Conservation (phyloP, 2,888 invertebrate genomes). For the Drosophila fungiperda region DNA sequence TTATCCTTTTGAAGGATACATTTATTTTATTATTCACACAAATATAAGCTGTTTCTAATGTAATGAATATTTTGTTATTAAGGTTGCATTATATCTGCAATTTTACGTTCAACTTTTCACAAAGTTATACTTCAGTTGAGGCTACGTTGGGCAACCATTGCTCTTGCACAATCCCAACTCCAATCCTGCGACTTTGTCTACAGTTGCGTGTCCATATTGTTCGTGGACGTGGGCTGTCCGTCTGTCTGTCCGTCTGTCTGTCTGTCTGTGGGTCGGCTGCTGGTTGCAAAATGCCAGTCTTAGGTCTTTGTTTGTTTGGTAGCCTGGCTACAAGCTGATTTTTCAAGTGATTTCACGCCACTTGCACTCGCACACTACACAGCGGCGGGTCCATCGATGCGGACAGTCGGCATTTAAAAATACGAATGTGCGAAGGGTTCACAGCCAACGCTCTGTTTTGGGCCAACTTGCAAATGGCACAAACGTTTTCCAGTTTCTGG, state of each 20-base stretch:
- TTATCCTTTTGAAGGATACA: neutral
- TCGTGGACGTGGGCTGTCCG: conserved; percentile 43
- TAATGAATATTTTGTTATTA: neutral
- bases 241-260: conserved; percentile 7
- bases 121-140: neutral
- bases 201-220: conserved; percentile 62
- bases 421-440: conserved; percentile 7
- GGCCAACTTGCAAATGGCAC: conserved; percentile 9
- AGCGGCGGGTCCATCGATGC: conserved; percentile 15
- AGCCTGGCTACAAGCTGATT: conserved; percentile 52
- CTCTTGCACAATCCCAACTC: conserved; percentile 45
- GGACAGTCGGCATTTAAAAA: neutral
- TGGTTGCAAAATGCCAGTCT: conserved; percentile 50
- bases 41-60: neutral
- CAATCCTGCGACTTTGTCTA: conserved; percentile 43
- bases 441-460: neutral
- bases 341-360: conserved; percentile 65
- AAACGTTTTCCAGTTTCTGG: conserved; percentile 7
- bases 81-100: neutral
- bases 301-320: conserved; percentile 62
- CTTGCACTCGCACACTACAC: conserved; percentile 42
- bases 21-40: neutral
- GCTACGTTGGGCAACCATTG: conserved; percentile 24
- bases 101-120: neutral
- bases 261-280: conserved; percentile 12